Base-by-base conservation (phyloP, 2,888 invertebrate species). In the Orthosia cruda region DNA sequence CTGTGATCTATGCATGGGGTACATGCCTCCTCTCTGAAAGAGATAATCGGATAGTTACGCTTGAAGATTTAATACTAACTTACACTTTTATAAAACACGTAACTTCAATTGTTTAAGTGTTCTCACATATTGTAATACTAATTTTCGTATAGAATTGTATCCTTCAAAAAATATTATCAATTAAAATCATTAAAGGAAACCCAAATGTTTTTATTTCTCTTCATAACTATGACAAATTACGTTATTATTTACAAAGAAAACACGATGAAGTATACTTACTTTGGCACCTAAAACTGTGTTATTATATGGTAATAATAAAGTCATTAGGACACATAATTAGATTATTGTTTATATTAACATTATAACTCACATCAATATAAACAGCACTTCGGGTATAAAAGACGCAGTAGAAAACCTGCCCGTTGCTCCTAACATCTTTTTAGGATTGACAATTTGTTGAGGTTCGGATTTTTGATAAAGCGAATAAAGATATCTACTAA, bases 251-350 rank as follows among this genome's bases (percentile, higher is more conserved):
- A 7, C 7, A 45, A 64, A 55, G 18, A 20, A 67, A 61, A 40
- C 3, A 61, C n/a, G 3, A 7, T n/a, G 11, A 40, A 49, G 2
- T 54, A 18, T 15, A 54, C 75, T 54, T 61, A 54, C 52, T 55
- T 80, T 26, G 54, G 3, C 45, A 4, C 13, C n/a, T 13, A 13
- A 72, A 72, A 73, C 9, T 26, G 1, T 26, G 9, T 54, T 62
- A 76, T 76, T 76, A 64, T 55, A 47, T 9, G 20, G 47, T 65
- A 64, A 64, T 73, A 68, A 78, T 4, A 50, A 49, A 45, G 20
- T 67, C 23, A 50, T 68, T 77, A 67, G 15, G 26, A 20, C 7
- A 55, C 5, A 20, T 7, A 54, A 54, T 47, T 20, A 47, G 11
- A 74, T 47, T 47, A 54, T 12, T 47, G 15, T 61, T 32, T 47